Base-by-base conservation (phyloP, 2,797 vertebrate genomes). In the Brachyalestes nurse region DNA sequence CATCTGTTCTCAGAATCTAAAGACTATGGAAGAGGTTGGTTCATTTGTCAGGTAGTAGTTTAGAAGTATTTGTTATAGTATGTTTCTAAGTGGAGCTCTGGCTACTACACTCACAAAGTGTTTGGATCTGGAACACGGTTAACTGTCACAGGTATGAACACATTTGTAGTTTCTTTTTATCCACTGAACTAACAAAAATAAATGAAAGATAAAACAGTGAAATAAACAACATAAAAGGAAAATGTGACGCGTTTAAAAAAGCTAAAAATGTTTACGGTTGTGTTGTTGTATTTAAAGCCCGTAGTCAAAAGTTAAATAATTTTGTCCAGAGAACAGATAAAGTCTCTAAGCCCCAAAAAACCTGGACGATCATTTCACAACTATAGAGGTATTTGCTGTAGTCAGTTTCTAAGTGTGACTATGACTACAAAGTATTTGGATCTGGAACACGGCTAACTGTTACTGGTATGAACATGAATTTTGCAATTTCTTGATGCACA, bases 121-220 rank as follows among this genome's bases (percentile, higher is more conserved):
- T 70, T 70, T 51, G 67, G 67, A 70, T 70, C 67, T 70, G 67
- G 67, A 28, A 70, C 66, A 21, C 66, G 21, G 5, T 12, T 70
- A 70, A 47, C 49, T 6, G 66, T 70, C 21, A 49, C 67, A 28
- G 67, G 67, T 70, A 70, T 16, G 67, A 49, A 14, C 10, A 51
- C 67, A 70, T 49, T 51, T 70, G 4, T 34, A 66, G 19, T 67
- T 47, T 69, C 34, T 47, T 14, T 70, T 14, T 4, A 6, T 16
- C 9, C n/a, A 47, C 16, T 4, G 1, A 38, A 40, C 14, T 55
- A 0, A 55, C 17, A n/a, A n/a, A 19, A 55, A 17, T n/a, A 17
- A 4, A n/a, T 6, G 49, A 10, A 53, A 14, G 49, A 53, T 17
- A 13, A 55, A 19, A 4, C 5, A 55, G 8, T 8, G 13, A 47